These are phyloP conservation scores for Thaumatotibia leucotreta DNA, from an alignment of 1,140 invertebrate genomes.

Conservation along the genomic window DNA sequence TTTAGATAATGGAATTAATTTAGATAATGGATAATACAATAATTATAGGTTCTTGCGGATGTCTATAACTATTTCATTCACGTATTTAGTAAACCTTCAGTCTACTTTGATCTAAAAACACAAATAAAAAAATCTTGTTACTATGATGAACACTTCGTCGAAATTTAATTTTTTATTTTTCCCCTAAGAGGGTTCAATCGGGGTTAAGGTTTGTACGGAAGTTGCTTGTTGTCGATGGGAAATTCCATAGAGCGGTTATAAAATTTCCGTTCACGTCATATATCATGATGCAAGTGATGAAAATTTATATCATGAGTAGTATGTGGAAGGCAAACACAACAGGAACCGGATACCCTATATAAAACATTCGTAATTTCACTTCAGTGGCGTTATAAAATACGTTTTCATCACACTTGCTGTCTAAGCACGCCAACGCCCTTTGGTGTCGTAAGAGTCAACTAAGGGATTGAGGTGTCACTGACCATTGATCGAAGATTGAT, in stretches of 20 bases:
- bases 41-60: not conserved
- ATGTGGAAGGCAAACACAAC: too few relatives aligned
- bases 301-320: too few relatives aligned
- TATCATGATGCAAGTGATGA: not conserved
- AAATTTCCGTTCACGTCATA: not conserved
- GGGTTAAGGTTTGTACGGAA: not conserved
- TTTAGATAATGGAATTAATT: too few relatives aligned
- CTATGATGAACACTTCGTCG: not conserved
- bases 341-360: too few relatives aligned
- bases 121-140: not conserved
- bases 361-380: too few relatives aligned
- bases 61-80: not conserved
- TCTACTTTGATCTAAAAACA: not conserved
- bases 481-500: too few relatives aligned
- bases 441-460: too few relatives aligned
- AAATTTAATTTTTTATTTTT: not conserved
- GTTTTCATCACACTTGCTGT: too few relatives aligned
- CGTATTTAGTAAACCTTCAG: not conserved
- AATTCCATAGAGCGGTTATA: not conserved
- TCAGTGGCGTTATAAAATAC: too few relatives aligned
- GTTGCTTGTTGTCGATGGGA: not conserved
- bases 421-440: too few relatives aligned
- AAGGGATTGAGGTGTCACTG: too few relatives aligned
- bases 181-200: not conserved
- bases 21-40: not conserved